A percentile compares a stretch with the other conserved stretches of the same genome.
These are phyloP conservation scores for Pimephales promelas DNA, from an alignment of 2,113 vertebrate species.

Conservation along the genomic window DNA sequence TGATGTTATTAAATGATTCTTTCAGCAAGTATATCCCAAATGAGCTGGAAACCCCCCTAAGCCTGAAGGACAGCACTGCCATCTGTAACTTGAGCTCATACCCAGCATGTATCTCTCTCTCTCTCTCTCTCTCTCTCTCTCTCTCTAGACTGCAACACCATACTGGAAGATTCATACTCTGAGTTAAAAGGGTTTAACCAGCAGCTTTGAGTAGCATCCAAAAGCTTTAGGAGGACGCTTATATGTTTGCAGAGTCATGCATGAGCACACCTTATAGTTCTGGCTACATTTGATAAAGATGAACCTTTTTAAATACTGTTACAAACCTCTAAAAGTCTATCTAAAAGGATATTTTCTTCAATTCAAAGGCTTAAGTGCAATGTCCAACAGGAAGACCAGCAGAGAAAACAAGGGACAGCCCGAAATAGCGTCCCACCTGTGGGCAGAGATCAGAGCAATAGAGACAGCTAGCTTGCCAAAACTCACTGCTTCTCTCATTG, in stretches of 20 bases:
- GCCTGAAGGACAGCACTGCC: conserved; percentile 26
- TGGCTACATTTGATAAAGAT: not conserved
- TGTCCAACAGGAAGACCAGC: conserved; percentile 50
- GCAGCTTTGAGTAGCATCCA: not conserved
- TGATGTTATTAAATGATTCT: not conserved
- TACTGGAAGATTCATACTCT: conserved; percentile 9
- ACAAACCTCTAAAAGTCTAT: not conserved
- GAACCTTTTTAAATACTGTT: not conserved
- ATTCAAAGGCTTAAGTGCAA: conserved; percentile 24
- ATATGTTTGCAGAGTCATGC: conserved; percentile 10
- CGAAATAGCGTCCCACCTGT: conserved; percentile 78
- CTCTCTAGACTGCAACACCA: not conserved
- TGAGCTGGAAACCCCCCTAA: conserved; percentile 39
- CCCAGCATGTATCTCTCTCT: conserved; percentile 38
- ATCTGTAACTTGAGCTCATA: conserved; percentile 62
- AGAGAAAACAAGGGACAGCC: conserved; percentile 61
- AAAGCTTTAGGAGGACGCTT: not conserved
- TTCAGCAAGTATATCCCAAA: not conserved
- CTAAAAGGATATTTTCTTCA: conserved; percentile 43
- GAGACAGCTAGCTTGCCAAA: conserved; percentile 64
- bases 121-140: conserved; percentile 38
- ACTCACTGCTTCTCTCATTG: not conserved
- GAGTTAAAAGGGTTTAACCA: not conserved
- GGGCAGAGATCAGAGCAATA: conserved; percentile 65
- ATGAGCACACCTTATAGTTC: not conserved